These are phyloP conservation scores for Neria commutata DNA, from an alignment of 2,888 invertebrate genomes.

Conservation along the genomic window DNA sequence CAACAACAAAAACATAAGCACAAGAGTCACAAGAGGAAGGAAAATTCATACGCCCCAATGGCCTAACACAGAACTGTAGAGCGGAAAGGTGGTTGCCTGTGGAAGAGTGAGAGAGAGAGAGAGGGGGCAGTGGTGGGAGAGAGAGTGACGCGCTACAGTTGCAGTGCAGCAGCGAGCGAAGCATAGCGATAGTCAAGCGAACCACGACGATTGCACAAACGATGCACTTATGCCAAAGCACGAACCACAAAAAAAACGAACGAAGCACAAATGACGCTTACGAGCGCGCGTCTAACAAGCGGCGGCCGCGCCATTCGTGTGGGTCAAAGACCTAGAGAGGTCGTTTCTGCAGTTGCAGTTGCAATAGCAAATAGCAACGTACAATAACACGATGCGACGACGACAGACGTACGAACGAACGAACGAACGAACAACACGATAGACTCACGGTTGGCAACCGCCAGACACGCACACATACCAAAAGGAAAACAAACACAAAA, in stretches of 20 bases:
- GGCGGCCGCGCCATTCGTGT: conserved; percentile 31
- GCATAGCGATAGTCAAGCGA: neutral
- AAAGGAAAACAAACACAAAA: too few relatives aligned
- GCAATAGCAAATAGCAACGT: conserved; percentile 54
- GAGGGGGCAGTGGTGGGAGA: conserved; percentile 14
- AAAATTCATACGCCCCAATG: conserved; percentile 4
- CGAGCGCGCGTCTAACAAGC: neutral
- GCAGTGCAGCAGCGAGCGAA: neutral
- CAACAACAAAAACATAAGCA: conserved; percentile 25
- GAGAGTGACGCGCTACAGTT: too few relatives aligned
- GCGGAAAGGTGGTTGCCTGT: neutral
- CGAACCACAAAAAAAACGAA: too few relatives aligned
- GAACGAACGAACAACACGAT: neutral
- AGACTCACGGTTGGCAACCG: neutral
- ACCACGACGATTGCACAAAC: neutral
- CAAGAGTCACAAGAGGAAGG: conserved; percentile 29
- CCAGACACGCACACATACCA: neutral
- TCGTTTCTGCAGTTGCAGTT: conserved; percentile 57
- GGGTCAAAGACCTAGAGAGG: conserved; percentile 62
- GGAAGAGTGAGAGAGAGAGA: conserved; percentile 15
- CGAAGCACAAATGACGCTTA: neutral
- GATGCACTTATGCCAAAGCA: too few relatives aligned
- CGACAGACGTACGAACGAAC: conserved; percentile 10
- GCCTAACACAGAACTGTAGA: neutral
- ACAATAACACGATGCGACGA: conserved; percentile 49